These are phyloP conservation scores for Chiloscyllium plagiosum DNA, from an alignment of 2,113 vertebrate genomes.

Conservation along the genomic window DNA sequence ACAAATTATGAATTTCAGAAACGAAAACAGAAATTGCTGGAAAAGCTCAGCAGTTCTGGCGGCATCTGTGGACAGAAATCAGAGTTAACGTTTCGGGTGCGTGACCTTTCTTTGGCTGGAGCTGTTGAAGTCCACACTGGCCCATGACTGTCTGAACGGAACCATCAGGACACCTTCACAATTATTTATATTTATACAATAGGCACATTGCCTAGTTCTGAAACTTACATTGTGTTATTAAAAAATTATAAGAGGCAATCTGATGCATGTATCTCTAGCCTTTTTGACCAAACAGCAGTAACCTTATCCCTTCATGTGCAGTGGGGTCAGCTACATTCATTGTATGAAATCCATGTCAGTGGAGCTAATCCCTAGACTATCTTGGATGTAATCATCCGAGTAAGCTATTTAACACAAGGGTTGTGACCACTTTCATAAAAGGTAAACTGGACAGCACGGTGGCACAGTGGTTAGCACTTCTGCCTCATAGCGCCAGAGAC, in stretches of 20 bases:
- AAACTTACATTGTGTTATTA: background rate
- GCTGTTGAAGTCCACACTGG: background rate
- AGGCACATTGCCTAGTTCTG: background rate
- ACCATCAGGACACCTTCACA: background rate
- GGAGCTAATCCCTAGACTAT: background rate
- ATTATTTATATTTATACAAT: background rate
- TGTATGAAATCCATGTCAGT: background rate
- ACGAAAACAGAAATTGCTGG: no score
- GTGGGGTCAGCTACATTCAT: background rate
- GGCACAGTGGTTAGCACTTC: no score
- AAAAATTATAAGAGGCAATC: background rate
- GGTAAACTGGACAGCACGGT: background rate
- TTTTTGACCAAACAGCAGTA: background rate
- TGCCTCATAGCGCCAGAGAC: no score
- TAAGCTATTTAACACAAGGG: background rate
- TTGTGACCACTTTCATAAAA: background rate
- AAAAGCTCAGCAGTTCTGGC: no score
- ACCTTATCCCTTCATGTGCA: background rate
- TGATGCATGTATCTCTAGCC: background rate
- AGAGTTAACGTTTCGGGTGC: no score
- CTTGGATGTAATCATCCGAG: background rate
- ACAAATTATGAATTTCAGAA: no score
- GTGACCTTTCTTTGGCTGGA: background rate
- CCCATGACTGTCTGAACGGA: background rate
- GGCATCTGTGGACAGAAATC: no score